phyloP scores from a whole-genome alignment of 1,140 invertebrate species.

The Adelges cooleyi region DNA sequence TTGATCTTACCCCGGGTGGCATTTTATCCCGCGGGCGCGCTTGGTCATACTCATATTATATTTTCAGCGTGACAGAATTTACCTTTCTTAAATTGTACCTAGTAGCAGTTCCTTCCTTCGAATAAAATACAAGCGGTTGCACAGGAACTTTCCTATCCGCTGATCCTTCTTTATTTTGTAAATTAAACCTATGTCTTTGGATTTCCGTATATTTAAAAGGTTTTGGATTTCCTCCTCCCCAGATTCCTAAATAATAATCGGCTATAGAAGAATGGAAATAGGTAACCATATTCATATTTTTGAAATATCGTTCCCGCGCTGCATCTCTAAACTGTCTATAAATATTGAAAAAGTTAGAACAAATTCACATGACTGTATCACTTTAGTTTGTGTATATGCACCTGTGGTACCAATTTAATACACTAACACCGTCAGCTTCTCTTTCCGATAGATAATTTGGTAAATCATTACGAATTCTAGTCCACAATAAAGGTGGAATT shows the following conservation, averaged over 20 bases:
- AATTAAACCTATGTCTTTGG: slow-evolving; percentile 66
- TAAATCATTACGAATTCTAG: slow-evolving; percentile 84
- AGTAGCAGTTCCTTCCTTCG: slow-evolving; percentile 74
- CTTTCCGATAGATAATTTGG: slow-evolving; percentile 91
- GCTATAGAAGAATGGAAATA: slow-evolving; percentile 96
- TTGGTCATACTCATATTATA: too few relatives aligned
- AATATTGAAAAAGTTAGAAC: not conserved
- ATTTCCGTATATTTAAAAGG: slow-evolving; percentile 96
- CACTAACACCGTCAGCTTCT: slow-evolving; percentile 92
- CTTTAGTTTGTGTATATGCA: slow-evolving; percentile 33
- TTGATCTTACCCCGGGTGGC: too few relatives aligned
- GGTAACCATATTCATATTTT: slow-evolving; percentile 89
- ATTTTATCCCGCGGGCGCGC: too few relatives aligned
- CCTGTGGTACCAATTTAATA: slow-evolving; percentile 93
- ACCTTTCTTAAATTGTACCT: slow-evolving; percentile 81
- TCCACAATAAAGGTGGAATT: slow-evolving; percentile 93
- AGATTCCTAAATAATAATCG: slow-evolving; percentile 93
- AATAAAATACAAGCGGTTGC: slow-evolving; percentile 85
- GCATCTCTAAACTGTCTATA: slow-evolving; percentile 82
- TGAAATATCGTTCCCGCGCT: slow-evolving; percentile 89
- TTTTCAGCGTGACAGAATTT: too few relatives aligned
- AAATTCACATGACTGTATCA: too few relatives aligned
- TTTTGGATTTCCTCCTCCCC: slow-evolving; percentile 87
- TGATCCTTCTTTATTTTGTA: slow-evolving; percentile 80
- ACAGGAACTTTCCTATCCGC: slow-evolving; percentile 92